phyloP scores from a whole-genome alignment of 2,113 vertebrate genomes.

The Ochotona princeps region DNA sequence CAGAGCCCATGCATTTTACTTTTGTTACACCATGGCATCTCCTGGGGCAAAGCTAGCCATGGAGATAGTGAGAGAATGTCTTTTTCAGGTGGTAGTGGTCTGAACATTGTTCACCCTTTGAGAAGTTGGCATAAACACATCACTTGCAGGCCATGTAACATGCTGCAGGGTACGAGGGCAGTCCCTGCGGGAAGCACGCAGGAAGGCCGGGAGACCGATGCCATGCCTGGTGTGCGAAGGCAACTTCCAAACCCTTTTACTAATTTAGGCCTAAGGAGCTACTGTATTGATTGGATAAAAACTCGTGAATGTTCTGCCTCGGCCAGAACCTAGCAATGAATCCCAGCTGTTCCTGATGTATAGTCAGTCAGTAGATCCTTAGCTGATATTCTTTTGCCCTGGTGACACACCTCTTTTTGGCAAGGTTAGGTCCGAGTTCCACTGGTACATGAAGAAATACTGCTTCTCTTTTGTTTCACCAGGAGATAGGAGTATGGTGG shows the following conservation, averaged over 20 bases:
- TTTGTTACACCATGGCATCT: neutral
- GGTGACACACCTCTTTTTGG: conserved; percentile 25
- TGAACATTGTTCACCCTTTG: neutral
- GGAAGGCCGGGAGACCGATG: neutral
- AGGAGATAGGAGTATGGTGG: neutral
- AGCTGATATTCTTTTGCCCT: conserved; percentile 4
- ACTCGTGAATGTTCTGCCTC: neutral
- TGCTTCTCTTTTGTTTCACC: neutral
- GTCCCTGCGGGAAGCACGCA: conserved; percentile 13
- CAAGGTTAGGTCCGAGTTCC: conserved; percentile 30
- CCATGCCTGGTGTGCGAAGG: neutral
- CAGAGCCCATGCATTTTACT: conserved; percentile 14
- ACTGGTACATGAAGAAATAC: neutral
- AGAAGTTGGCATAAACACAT: neutral
- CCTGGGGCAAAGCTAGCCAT: neutral
- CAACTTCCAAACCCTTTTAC: neutral
- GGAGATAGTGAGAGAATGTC: neutral
- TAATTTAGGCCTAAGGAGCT: neutral
- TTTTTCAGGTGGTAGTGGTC: neutral
- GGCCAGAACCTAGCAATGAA: neutral
- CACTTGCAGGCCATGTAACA: neutral
- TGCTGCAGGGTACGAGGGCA: neutral
- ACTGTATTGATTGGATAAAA: neutral
- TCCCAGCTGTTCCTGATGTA: conserved; percentile 5
- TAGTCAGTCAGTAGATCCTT: neutral